phyloP scores from a whole-genome alignment of 2,113 vertebrate species.

The Motacilla tschutschensis region DNA sequence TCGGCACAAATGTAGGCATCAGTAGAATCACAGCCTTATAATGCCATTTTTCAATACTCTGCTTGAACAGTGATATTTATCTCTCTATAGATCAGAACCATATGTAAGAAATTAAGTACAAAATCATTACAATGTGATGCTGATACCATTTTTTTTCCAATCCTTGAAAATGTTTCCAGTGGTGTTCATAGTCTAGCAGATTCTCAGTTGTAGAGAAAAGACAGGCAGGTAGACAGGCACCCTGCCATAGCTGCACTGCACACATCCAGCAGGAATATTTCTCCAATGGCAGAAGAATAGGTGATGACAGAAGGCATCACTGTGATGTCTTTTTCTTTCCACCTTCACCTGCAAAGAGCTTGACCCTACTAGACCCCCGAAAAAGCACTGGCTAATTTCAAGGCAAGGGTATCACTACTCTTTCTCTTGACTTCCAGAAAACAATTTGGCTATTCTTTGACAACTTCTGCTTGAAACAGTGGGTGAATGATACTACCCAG shows the following conservation, averaged over 20 bases:
- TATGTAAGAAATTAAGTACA: not conserved
- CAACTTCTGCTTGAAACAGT: not conserved
- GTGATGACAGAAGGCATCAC: not conserved
- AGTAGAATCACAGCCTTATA: not conserved
- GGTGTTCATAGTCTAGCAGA: not conserved
- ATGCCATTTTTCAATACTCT: not conserved
- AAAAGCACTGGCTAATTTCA: not conserved
- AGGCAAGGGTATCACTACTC: not conserved
- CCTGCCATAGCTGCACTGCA: not conserved
- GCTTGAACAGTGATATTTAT: not conserved
- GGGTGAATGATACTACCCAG: not conserved
- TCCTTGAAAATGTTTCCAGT: accelerated
- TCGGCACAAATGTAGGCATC: not conserved
- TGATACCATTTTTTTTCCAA: not conserved
- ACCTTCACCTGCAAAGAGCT: accelerated
- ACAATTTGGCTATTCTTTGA: not conserved
- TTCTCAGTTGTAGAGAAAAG: not conserved
- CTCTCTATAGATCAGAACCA: not conserved
- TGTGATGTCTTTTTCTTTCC: not conserved
- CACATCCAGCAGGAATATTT: not conserved
- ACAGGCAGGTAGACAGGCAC: not conserved
- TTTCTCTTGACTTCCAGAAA: not conserved
- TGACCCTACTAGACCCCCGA: accelerated
- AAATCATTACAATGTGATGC: not conserved
- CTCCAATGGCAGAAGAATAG: accelerated